Evolutionary conservation across 1,140 invertebrate genomes (phyloP).

Genomic region (Drosophila pandora): DNA sequence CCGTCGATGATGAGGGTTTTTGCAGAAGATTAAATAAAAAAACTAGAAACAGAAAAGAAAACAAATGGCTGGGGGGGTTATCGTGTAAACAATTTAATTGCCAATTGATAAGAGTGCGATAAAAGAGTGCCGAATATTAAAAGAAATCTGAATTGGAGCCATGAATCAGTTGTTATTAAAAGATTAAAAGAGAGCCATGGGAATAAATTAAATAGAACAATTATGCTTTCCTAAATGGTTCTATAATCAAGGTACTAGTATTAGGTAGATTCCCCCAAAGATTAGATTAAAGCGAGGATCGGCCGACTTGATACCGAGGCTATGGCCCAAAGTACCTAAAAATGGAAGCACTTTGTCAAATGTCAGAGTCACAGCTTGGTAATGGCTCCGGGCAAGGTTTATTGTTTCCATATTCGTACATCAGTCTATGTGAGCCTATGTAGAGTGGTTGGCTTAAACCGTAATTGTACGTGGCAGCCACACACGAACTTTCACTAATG

Average conservation of each 20-base stretch:
- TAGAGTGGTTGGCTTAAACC: conserved; percentile 36
- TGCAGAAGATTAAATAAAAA: conserved; percentile 23
- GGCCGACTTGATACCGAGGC: neutral
- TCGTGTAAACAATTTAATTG: neutral
- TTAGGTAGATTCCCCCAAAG: neutral
- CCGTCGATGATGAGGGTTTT: conserved; percentile 6
- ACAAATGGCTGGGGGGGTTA: neutral
- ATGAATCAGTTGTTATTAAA: neutral
- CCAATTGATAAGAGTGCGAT: neutral
- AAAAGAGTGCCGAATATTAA: neutral
- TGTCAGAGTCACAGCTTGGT: conserved; percentile 43
- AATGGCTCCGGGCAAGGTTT: conserved; percentile 2
- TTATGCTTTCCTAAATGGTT: neutral
- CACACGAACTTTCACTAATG: conserved; percentile 75
- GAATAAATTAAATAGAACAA: conserved; percentile 1
- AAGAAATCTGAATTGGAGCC: neutral
- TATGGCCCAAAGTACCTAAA: conserved; percentile 7
- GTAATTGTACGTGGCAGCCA: conserved; percentile 67
- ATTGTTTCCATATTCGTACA: conserved; percentile 7
- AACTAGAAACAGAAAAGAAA: conserved; percentile 3
- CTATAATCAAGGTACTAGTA: neutral
- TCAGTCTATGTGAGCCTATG: neutral
- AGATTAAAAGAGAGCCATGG: neutral
- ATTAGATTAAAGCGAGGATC: neutral
- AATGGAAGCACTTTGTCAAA: conserved; percentile 18